Evolutionary conservation across 2,113 vertebrate genomes (phyloP).

Genomic region (Plectropomus leopardus): DNA sequence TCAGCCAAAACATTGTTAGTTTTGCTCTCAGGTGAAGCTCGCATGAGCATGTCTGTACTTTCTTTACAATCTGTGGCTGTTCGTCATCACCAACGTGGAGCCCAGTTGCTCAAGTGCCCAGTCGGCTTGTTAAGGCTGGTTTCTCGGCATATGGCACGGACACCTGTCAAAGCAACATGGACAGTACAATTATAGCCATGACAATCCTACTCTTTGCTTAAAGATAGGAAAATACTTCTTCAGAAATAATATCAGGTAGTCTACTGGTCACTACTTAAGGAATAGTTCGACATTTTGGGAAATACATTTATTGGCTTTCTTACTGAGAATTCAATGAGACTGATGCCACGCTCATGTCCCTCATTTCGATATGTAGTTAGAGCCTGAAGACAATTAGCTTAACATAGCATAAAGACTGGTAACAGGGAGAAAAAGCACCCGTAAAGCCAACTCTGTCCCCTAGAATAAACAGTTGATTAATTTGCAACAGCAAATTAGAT

Average conservation of each 20-base stretch:
- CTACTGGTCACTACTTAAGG: constrained; percentile 88
- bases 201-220: constrained; percentile 84
- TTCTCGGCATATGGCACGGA: constrained; percentile 38
- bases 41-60: constrained; percentile 24
- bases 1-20: constrained; percentile 57
- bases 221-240: constrained; percentile 72
- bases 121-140: constrained; percentile 1
- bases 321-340: not conserved
- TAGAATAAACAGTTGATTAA: not conserved
- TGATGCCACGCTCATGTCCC: not conserved
- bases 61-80: constrained; percentile 45
- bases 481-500: not conserved
- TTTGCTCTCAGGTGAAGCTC: constrained; percentile 64
- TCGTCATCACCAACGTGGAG: constrained; percentile 29
- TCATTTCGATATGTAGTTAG: not conserved
- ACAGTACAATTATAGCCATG: constrained; percentile 81
- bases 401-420: not conserved
- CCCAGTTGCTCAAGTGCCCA: not conserved
- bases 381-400: not conserved
- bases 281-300: not conserved
- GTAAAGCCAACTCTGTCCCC: not conserved
- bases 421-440: not conserved
- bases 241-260: constrained; percentile 77
- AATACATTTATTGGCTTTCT: not conserved
- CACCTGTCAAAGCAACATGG: constrained; percentile 90